Conservation (phyloP, 2,113 vertebrate species). For the Corythornis madagascariensis region DNA sequence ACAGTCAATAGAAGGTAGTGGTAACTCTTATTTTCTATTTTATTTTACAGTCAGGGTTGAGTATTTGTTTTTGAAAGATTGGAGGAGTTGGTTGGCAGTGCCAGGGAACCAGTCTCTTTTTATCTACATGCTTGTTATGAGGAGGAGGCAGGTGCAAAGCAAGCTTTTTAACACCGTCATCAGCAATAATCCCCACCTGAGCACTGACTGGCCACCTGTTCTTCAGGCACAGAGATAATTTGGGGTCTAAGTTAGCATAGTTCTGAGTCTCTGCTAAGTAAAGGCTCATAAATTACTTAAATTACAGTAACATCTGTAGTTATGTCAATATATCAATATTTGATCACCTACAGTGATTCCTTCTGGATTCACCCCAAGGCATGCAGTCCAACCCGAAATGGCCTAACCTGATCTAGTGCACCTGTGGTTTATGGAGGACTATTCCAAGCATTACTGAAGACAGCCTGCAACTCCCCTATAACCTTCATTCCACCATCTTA, state of each 20-base stretch:
- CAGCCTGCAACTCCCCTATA: background rate
- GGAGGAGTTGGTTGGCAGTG: constrained; percentile 49
- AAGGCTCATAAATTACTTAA: constrained; percentile 76
- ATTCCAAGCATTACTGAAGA: background rate
- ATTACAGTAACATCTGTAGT: constrained; percentile 11
- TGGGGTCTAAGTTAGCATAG: constrained; percentile 46
- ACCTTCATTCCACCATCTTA: background rate
- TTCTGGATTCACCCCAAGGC: constrained; percentile 51
- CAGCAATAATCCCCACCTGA: constrained; percentile 70
- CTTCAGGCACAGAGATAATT: constrained; percentile 71
- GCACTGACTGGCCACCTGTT: constrained; percentile 73
- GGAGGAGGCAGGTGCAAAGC: constrained; percentile 74
- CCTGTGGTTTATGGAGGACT: constrained; percentile 9
- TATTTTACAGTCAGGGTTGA: constrained; percentile 44
- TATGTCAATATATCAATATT: constrained; percentile 63
- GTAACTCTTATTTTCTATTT: constrained; percentile 66
- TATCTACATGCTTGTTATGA: constrained; percentile 46
- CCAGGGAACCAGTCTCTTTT: constrained; percentile 51
- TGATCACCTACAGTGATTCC: constrained; percentile 17
- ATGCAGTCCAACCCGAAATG: constrained; percentile 23
- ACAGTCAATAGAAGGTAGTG: constrained; percentile 34
- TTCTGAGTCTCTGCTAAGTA: constrained; percentile 39
- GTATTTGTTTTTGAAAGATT: constrained; percentile 66
- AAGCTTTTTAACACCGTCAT: constrained; percentile 38
- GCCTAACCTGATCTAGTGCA: background rate